Evolutionary conservation across 2,888 invertebrate species (phyloP).

Genomic region (Sturmia bella): DNA sequence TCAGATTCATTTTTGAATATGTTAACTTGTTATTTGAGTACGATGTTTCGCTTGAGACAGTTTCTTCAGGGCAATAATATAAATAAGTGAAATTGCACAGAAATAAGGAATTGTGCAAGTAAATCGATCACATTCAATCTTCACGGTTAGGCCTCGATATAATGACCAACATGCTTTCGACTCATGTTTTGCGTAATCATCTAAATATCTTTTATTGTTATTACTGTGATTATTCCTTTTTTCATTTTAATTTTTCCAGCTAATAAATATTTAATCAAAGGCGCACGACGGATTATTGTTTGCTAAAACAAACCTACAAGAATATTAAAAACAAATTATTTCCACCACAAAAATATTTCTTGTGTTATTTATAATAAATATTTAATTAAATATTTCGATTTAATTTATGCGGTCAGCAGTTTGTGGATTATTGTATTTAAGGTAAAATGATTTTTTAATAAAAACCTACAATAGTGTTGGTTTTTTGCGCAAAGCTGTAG

Average conservation of each 20-base stretch:
- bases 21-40: too few species aligned
- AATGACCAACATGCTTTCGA: slow-evolving; percentile 21
- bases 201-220: slow-evolving; percentile 22
- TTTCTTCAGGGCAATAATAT: too few species aligned
- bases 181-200: slow-evolving; percentile 44
- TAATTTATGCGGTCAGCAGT: slow-evolving; percentile 24
- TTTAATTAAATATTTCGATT: slow-evolving; percentile 32
- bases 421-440: background rate
- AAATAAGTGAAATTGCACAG: too few species aligned
- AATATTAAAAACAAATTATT: slow-evolving; percentile 1
- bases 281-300: slow-evolving; percentile 24
- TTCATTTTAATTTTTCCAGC: background rate
- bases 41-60: too few species aligned
- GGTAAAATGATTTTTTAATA: too few species aligned
- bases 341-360: slow-evolving; percentile 9
- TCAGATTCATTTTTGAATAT: too few species aligned
- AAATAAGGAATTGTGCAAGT: too few species aligned
- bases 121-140: too few species aligned
- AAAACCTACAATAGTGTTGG: too few species aligned
- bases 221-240: slow-evolving; percentile 10
- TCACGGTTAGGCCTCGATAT: too few species aligned
- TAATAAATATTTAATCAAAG: slow-evolving; percentile 19
- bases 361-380: slow-evolving; percentile 8
- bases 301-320: background rate
- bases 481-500: too few species aligned